Evolutionary conservation across 2,888 invertebrate genomes (phyloP).

Genomic region (Ophion costatus): DNA sequence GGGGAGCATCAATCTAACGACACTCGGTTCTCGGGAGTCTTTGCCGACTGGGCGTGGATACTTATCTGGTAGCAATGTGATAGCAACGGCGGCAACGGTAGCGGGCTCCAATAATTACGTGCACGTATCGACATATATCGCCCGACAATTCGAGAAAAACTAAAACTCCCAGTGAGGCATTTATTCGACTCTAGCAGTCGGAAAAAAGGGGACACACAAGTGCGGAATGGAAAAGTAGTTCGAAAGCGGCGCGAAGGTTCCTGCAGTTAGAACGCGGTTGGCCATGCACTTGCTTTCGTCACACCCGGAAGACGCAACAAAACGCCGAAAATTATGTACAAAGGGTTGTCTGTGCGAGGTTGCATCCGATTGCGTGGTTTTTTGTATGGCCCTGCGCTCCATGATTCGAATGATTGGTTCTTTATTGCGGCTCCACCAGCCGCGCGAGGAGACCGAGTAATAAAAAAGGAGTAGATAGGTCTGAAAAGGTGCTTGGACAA

Average conservation of each 20-base stretch:
- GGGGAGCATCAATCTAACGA: conserved; percentile 78
- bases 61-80: not conserved
- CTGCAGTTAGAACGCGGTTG: conserved; percentile 72
- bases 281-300: conserved; percentile 41
- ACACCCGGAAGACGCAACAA: not conserved
- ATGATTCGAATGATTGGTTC: conserved; percentile 65
- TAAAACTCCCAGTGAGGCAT: conserved; percentile 64
- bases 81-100: too few relatives aligned
- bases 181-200: conserved; percentile 68
- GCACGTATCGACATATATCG: conserved; percentile 12
- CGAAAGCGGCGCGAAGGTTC: conserved; percentile 65
- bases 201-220: conserved; percentile 44
- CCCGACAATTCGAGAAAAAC: conserved; percentile 60
- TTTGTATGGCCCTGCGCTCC: conserved; percentile 39
- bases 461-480: conserved; percentile 9
- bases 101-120: not conserved
- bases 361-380: conserved; percentile 32
- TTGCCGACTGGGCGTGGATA: conserved; percentile 41
- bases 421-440: conserved; percentile 59
- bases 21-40: conserved; percentile 66
- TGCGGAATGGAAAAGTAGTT: conserved; percentile 74
- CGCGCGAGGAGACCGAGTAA: not conserved
- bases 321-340: not conserved
- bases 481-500: conserved; percentile 18
- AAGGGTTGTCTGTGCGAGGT: conserved; percentile 5